Base-by-base conservation (phyloP, 2,888 invertebrate species). In the Esperia sulphurella region DNA sequence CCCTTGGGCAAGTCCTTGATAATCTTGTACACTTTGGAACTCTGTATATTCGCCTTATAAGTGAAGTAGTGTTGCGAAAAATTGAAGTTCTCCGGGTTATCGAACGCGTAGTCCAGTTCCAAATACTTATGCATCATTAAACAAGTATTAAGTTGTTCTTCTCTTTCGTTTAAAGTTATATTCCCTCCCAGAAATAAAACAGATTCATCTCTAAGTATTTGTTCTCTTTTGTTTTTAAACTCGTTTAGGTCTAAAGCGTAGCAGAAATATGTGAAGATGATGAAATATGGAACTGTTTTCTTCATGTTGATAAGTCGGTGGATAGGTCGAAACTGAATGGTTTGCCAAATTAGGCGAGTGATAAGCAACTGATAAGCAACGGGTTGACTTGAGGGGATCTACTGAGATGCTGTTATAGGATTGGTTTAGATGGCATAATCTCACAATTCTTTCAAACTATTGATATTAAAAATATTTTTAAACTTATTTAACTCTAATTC, bases 1-100 rank as follows among this genome's bases (percentile, higher is more conserved):
- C 95, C 96, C 79, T 96, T 96, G 0, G 96, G 96, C 89, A 96
- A 91, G 30, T 75, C 76, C 51, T 90, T 83, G 9, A 96, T 91
- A 6, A 95, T 85, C 57, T 91, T 75, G 64, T 92, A 95, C 0
- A 95, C 92, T 51, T 91, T 83, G 0, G 95, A 94, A 0, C 83
- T 58, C 3, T 90, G 82, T 40, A 95, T 93, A n/a, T 81, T 71
- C 0, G 88, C 65, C 61, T 91, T 91, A 1, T 92, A 92, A 0
- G 83, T 68, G 64, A 95, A 92, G 60, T 94, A 93, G 67, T 94
- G 94, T 14, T 86, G 84, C 0, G 93, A 91, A 1, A 95, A 92
- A 37, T 92, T 88, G 67, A 92, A 95, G 13, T 83, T 75, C 50
- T 84, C 79, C 0, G 92, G 92, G 50, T 91, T 79, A 9, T 76